Percentiles rank a stretch among this genome's conserved stretches.
These are phyloP conservation scores for Otocyon megalotis DNA, from an alignment of 2,113 vertebrate species.

Conservation along the genomic window DNA sequence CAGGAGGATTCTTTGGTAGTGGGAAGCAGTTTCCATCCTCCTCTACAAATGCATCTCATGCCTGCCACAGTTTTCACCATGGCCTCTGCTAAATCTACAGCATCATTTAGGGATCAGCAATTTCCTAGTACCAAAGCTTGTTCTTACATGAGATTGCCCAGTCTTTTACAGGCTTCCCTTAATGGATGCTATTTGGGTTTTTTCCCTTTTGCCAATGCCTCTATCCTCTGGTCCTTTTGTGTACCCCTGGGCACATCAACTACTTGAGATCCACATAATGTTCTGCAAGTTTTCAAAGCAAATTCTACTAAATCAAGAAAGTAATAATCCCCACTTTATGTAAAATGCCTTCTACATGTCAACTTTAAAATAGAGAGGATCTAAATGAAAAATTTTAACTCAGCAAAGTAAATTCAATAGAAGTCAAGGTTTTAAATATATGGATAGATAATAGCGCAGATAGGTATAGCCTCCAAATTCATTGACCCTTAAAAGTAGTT, in stretches of 20 bases:
- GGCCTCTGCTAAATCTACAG: not conserved
- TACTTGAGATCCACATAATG: not conserved
- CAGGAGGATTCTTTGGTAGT: not conserved
- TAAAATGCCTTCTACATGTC: not conserved
- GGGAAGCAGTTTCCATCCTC: not conserved
- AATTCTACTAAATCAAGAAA: not conserved
- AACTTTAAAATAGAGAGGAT: slow-evolving; percentile 4
- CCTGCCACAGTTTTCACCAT: not conserved
- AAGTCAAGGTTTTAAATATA: not conserved
- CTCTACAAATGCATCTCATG: not conserved
- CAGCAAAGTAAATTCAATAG: not conserved
- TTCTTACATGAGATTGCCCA: not conserved
- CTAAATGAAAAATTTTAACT: not conserved
- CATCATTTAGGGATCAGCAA: not conserved
- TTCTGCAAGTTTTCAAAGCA: slow-evolving; percentile 14
- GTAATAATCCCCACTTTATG: not conserved
- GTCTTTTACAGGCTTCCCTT: not conserved
- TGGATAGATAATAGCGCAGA: not conserved
- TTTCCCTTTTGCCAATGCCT: not conserved
- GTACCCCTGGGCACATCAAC: not conserved
- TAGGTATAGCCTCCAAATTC: not conserved
- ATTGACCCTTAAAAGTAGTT: slow-evolving; percentile 9
- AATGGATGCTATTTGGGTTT: not conserved
- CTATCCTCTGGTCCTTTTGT: not conserved
- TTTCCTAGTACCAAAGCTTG: not conserved